Base-by-base conservation (phyloP, 2,113 vertebrate species). In the Hippolais icterina region DNA sequence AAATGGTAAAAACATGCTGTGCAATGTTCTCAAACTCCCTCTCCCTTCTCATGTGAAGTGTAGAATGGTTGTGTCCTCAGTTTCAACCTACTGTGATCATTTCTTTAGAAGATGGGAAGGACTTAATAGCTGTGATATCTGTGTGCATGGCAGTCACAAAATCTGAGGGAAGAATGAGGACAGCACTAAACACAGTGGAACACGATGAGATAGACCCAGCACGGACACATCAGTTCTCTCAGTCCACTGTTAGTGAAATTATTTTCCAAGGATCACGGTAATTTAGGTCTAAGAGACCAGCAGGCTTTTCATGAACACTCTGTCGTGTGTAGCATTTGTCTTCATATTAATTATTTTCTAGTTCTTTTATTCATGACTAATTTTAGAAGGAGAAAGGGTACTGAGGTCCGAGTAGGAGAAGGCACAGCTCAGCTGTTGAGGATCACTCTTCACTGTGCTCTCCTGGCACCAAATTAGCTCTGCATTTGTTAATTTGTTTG, bases 401-500 rank as follows among this genome's bases (percentile, higher is more conserved):
- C 65, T 80, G 66, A 92, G 92, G 75, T 65, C 44, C 78, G 71
- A n/a, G 83, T 54, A 87, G 2, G 3, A 78, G 70, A 90, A 93
- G 56, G 69, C 80, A 78, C 27, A 86, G 68, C 80, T 93, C 89
- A 87, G 76, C 69, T 94, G 60, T 37, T 90, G 86, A 71, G 76
- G 76, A 50, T 90, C 80, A 59, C 10, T 41, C 35, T 63, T 66
- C 27, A 12, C 79, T 69, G 1, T 50, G 80, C 59, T 70, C 9
- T 71, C 76, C 83, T 81, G 76, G 64, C 76, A 74, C 50, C 64
- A 52, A 2, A 72, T 97, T 86, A 94, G 60, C 93, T 95, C 83
- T 81, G 68, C 60, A 66, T 90, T 92, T 92, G 83, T 93, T 95
- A 83, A 96, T 95, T 89, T 92, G 85, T 81, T 94, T 91, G 70